Base-by-base conservation (phyloP, 30 jellyfish, hydroid and myxozoan genomes). In the Aurelia aurita complex sp. Pacific region DNA sequence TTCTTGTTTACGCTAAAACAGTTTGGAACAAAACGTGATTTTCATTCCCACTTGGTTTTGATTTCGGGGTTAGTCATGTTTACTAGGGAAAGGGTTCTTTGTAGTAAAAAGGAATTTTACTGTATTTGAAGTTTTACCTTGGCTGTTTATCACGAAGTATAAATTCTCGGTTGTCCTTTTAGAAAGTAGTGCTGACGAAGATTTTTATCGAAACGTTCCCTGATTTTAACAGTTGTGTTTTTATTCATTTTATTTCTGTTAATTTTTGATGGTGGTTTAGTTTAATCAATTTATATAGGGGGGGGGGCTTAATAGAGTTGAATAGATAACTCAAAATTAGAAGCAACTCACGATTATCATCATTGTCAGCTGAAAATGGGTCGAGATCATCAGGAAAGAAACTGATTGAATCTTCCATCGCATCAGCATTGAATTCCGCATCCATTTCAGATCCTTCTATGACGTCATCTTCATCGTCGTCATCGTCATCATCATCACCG, bases 361-460 rank as follows among this genome's bases (percentile, higher is more conserved):
- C 96, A 61, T 79, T 63, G 16, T 69, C 96, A 3, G 86, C 96
- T 13, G 96, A 73, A 18, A 88, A 68, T 18, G 86, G 96, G 4
- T 82, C 96, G 8, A 71, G 72, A 9, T 88, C 96, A 64, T 88
- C 96, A 36, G 72, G 90, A 43, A 79, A 79, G 82, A 88, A 73
- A 18, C 67, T 76, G 18, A 88, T 80, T 19, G 96, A 59, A 29
- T 88, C 96, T 79, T 88, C 91, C 35, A 79, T 79, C 19, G 82
- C 61, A 43, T 88, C 96, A 33, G 68, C 79, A 18, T 79, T 72
- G 64, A 66, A 73, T 4, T 88, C 96, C 36, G 91, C 90, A 35
- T 88, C 96, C 88, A 88, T 88, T 40, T 88, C 96, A n/a, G 83
- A 50, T 7, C 91, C 91, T 61, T 80, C 96, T 60, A 66, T 79